Percentiles rank a stretch among this genome's conserved stretches.
Conservation (phyloP, 2,113 vertebrate genomes). For the Macrotis lagotis region DNA sequence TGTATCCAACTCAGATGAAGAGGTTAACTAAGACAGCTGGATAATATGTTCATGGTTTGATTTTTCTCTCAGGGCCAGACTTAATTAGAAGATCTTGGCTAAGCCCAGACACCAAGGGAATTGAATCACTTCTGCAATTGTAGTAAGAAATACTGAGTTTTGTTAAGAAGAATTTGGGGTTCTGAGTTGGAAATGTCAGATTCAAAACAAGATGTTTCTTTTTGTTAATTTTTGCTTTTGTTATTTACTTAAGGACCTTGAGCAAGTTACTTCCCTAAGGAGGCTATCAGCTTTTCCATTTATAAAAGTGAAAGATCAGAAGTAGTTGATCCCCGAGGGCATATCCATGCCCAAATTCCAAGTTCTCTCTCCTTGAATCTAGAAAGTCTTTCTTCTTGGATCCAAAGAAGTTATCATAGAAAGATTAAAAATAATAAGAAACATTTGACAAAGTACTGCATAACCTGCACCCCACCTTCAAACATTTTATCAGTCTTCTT, state of each 20-base stretch:
- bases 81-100: too few relatives aligned
- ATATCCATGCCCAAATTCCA: background rate
- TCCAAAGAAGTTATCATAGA: background rate
- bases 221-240: background rate
- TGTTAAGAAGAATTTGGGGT: too few relatives aligned
- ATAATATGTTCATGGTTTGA: too few relatives aligned
- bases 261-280: background rate
- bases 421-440: background rate
- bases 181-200: too few relatives aligned
- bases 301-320: background rate
- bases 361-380: background rate
- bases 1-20: too few relatives aligned
- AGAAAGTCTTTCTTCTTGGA: background rate
- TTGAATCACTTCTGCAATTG: too few relatives aligned
- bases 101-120: too few relatives aligned
- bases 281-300: background rate
- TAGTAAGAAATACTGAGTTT: too few relatives aligned
- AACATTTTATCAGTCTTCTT: background rate
- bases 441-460: background rate
- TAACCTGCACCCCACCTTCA: background rate
- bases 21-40: too few relatives aligned
- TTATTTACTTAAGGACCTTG: background rate
- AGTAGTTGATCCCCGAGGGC: background rate
- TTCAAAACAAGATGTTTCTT: too few relatives aligned
- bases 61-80: too few relatives aligned